Base-by-base conservation (phyloP, 2,797 vertebrate species). In the Mormyrops attenuatus region DNA sequence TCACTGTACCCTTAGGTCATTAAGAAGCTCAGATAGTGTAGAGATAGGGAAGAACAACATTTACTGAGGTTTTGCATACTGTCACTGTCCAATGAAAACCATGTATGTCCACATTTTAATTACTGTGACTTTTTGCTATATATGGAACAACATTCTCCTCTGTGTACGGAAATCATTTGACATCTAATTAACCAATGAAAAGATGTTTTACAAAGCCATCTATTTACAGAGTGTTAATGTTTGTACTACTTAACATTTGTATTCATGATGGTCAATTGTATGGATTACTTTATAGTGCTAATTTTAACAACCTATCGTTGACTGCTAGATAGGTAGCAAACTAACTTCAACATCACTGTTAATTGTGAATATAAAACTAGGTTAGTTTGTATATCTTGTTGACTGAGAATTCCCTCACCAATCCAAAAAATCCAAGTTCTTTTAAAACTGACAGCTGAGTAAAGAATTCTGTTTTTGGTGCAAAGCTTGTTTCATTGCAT, bases 1-100 rank as follows among this genome's bases (percentile, higher is more conserved):
- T 77, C 92, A 91, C 91, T 92, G 89, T 53, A 88, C 89, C 85
- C 89, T 90, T 41, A 34, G 91, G 91, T 93, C 92, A 93, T 87
- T 66, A 50, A 92, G 90, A 69, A 92, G 91, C 87, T 93, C 92
- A 92, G 90, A 26, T n/a, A 44, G 88, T 53, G 88, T 7, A 84
- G 38, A 69, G 44, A 3, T 22, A 87, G n/a, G 69, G 88, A 13
- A 8, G 82, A 2, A 84, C 77, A 89, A 92, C 88, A 88, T 52
- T 89, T 89, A 63, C 4, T 9, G 53, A 90, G 82, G 88, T 26
- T 63, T 63, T 57, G 63, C 63, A 66, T 66, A 66, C 30, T 66
- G 63, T 66, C 63, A 66, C 63, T 66, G 63, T 66, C 30, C 69
- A 73, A 73, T 17, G 5, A 20, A 73, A 73, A 73, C 34, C 34